Conservation (phyloP, 92 coral and sea anemone genomes). For the Hydrozoanthus gracilis region DNA sequence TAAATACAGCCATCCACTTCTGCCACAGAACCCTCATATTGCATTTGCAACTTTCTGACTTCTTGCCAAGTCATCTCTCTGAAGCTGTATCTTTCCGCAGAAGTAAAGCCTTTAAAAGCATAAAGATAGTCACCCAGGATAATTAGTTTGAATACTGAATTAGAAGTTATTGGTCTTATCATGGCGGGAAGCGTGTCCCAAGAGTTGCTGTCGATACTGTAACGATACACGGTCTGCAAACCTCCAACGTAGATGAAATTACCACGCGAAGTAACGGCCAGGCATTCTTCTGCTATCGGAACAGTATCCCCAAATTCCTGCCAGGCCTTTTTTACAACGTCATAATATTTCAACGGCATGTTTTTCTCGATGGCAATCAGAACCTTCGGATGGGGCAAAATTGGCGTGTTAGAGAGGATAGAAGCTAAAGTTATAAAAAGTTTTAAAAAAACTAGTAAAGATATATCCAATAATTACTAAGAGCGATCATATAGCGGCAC, state of each 20-base stretch:
- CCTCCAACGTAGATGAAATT: slow-evolving; percentile 27
- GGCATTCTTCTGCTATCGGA: background rate
- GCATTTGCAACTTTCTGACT: background rate
- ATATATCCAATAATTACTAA: too few species aligned
- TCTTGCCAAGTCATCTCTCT: background rate
- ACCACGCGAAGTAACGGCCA: background rate
- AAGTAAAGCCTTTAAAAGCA: background rate
- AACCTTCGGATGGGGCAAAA: background rate
- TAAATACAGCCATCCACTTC: background rate
- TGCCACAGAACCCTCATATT: background rate
- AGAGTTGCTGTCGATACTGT: slow-evolving; percentile 26
- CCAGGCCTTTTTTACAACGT: background rate
- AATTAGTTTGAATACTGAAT: background rate
- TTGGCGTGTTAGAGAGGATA: too few species aligned
- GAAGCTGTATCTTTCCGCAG: slow-evolving; percentile 3
- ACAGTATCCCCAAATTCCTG: background rate
- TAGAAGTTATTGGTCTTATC: background rate
- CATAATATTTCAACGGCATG: slow-evolving; percentile 4
- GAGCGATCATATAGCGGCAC: too few species aligned
- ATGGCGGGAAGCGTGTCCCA: slow-evolving; percentile 11
- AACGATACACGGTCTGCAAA: background rate
- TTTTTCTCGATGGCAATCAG: background rate
- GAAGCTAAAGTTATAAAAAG: background rate
- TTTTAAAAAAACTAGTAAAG: too few species aligned
- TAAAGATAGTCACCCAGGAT: background rate